Percentiles rank a stretch among this genome's conserved stretches.
These are phyloP conservation scores for Tyto alba DNA, from an alignment of 2,113 vertebrate species.

Conservation along the genomic window DNA sequence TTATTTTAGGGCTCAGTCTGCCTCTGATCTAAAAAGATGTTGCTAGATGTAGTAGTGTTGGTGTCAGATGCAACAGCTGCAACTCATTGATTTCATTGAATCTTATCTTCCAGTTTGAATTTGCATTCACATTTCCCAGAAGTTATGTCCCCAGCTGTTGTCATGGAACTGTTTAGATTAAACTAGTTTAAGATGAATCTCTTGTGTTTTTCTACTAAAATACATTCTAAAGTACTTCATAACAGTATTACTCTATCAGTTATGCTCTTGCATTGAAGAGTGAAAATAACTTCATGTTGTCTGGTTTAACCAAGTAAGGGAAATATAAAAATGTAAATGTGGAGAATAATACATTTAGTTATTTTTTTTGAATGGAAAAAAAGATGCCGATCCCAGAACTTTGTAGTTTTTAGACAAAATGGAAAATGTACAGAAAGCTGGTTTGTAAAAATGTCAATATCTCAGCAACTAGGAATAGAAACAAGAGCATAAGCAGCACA, in stretches of 20 bases:
- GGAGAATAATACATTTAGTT: neutral
- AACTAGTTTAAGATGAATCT: neutral
- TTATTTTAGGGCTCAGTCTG: neutral
- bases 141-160: constrained; percentile 1
- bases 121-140: neutral
- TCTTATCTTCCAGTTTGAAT: neutral
- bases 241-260: neutral
- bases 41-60: neutral
- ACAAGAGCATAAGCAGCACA: neutral
- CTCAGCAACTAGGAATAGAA: neutral
- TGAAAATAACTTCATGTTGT: neutral
- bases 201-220: neutral
- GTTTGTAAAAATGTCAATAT: neutral
- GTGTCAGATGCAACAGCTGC: neutral
- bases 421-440: neutral
- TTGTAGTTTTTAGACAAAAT: neutral
- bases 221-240: neutral
- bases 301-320: neutral
- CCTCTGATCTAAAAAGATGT: neutral
- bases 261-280: neutral
- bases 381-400: neutral
- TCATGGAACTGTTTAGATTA: neutral
- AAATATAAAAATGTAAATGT: neutral
- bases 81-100: neutral
- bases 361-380: neutral